Evolutionary conservation across 2,797 vertebrate species (phyloP), one percentile per base, ranked within the genome.

Genomic region (Rhynchonycteris naso): DNA sequence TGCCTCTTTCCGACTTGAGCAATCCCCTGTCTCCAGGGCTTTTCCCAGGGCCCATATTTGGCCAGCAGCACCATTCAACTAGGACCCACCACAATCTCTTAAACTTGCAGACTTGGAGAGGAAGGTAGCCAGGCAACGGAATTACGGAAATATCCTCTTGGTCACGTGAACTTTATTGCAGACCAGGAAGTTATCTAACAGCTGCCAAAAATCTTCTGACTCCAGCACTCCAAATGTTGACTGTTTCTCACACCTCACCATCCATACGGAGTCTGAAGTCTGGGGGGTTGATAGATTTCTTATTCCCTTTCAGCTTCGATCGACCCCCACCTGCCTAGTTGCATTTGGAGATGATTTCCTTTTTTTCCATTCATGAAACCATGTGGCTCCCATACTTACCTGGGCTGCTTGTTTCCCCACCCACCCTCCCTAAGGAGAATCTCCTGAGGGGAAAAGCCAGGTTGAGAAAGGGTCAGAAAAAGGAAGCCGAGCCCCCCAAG

Each of bases 321-420:
- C 94, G 69, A 24, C 79, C 74, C 74, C 61, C 85, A 96, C 81
- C 95, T 93, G 93, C 56, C 88, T 74, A 47, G 43, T 7, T 94
- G 84, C 93, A 96, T 93, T 97, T 96, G 96, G 93, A 96, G 93
- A 96, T 59, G 79, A 96, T 97, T 97, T 97, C 78, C 96, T 80
- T 72, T 95, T 95, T 92, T 61, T 92, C 81, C 88, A 4, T 71
- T 81, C 24, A 1, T 0, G 21, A 94, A 79, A 89, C 93, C 96
- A 95, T 96, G 93, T 97, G 97, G 96, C n/a, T 97, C 68, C 93
- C 93, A 92, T 91, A 95, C 95, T 92, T 93, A 97, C 96, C 93
- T 97, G 91, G 76, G 15, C 69, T 33, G 69, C 35, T 80, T n/a
- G 35, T 72, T 94, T 91, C 68, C 68, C 68, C 58, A 35, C 88